These are phyloP conservation scores for Lepus oiostolus DNA, from an alignment of 2,797 vertebrate species.

Conservation along the genomic window DNA sequence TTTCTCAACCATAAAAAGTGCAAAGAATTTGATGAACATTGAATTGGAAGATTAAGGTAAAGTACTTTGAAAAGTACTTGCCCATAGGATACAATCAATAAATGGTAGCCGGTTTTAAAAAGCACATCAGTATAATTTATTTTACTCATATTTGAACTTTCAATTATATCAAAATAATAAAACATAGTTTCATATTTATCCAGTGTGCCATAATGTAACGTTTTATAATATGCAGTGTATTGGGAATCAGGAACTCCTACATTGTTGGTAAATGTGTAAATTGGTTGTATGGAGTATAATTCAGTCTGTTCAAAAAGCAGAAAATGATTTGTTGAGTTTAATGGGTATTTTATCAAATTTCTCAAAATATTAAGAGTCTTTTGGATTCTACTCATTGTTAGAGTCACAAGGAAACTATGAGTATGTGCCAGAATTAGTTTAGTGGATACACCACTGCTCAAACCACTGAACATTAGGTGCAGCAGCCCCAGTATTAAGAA, in stretches of 20 bases:
- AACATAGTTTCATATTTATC: background rate
- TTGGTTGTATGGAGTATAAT: background rate
- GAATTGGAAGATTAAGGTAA: background rate
- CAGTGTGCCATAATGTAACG: background rate
- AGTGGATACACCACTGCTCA: background rate
- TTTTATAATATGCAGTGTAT: background rate
- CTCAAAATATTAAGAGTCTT: background rate
- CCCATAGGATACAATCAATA: background rate
- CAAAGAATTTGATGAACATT: background rate
- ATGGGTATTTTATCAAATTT: background rate
- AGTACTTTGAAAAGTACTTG: background rate
- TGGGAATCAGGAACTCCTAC: background rate
- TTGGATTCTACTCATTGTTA: background rate
- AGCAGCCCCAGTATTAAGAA: background rate
- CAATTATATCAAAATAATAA: background rate
- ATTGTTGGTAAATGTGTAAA: background rate
- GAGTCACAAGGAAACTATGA: background rate
- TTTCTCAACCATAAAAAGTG: background rate
- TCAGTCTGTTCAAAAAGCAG: background rate
- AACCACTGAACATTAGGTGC: background rate
- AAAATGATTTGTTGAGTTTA: background rate
- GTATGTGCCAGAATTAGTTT: background rate
- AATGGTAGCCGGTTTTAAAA: background rate
- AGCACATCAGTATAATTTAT: background rate
- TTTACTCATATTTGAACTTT: background rate